Conservation (phyloP, 2,888 invertebrate species). For the Sphinx pinastri region DNA sequence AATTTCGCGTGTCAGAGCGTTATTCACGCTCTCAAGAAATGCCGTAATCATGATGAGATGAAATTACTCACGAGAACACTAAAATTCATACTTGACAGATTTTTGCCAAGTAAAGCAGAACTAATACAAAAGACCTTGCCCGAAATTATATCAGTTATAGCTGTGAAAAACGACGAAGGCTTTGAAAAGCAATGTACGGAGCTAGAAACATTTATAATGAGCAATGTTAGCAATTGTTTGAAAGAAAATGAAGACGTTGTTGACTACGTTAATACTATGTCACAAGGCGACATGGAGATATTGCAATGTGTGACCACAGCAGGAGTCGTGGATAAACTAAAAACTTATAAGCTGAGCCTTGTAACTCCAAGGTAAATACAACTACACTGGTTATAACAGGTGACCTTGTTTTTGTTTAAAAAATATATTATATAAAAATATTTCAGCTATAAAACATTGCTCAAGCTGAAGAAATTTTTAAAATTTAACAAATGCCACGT, state of each 20-base stretch:
- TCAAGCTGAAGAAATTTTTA: conserved; percentile 80
- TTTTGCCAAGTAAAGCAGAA: conserved; percentile 67
- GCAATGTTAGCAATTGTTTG: conserved; percentile 75
- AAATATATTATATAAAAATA: conserved; percentile 10
- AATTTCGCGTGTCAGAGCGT: conserved; percentile 83
- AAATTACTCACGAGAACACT: conserved; percentile 69
- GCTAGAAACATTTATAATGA: conserved; percentile 80
- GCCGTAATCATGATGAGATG: conserved; percentile 55
- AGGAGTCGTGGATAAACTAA: conserved; percentile 59
- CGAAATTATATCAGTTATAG: conserved; percentile 80
- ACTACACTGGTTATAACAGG: too few species aligned
- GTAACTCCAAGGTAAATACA: conserved; percentile 61
- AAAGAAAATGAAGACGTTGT: conserved; percentile 72
- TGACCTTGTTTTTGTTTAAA: too few species aligned
- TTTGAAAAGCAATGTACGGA: conserved; percentile 58
- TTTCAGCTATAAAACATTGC: conserved; percentile 80
- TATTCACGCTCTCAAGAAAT: conserved; percentile 75
- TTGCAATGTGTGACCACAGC: conserved; percentile 44
- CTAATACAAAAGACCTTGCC: conserved; percentile 77
- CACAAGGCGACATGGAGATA: conserved; percentile 43
- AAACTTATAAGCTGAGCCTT: conserved; percentile 56
- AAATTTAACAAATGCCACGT: conserved; percentile 80
- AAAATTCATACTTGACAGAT: conserved; percentile 63
- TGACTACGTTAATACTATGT: conserved; percentile 56
- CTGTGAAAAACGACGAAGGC: conserved; percentile 67